phyloP scores from a whole-genome alignment of 2,797 vertebrate species.

The Lithobates pipiens region DNA sequence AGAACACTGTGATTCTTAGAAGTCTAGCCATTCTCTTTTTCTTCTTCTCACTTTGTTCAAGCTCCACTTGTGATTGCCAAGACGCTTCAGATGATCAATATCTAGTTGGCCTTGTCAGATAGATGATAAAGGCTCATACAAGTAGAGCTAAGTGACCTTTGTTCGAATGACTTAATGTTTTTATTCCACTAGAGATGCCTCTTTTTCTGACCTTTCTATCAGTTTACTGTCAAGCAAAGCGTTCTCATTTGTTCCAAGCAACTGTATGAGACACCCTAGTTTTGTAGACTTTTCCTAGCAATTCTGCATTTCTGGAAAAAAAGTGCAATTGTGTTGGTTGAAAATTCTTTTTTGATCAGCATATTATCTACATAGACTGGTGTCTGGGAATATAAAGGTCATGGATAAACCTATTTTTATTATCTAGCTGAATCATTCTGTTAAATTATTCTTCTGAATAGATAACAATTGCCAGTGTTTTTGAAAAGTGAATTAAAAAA shows the following conservation, averaged over 20 bases:
- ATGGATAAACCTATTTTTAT: background rate
- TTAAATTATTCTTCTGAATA: background rate
- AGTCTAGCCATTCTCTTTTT: slow-evolving; percentile 22
- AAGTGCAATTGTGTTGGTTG: background rate
- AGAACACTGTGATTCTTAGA: slow-evolving; percentile 43
- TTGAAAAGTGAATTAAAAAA: background rate
- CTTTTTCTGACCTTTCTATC: slow-evolving; percentile 69
- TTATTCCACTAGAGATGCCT: slow-evolving; percentile 77
- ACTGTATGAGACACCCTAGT: slow-evolving; percentile 32
- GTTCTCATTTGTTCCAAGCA: slow-evolving; percentile 45
- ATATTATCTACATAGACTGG: slow-evolving; percentile 2
- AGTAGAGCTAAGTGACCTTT: slow-evolving; percentile 85
- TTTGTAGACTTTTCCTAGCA: slow-evolving; percentile 21
- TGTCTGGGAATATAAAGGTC: slow-evolving; percentile 26
- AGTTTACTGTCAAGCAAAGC: slow-evolving; percentile 59
- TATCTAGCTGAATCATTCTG: background rate
- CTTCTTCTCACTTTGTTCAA: slow-evolving; percentile 37
- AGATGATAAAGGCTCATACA: slow-evolving; percentile 78
- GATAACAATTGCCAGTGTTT: background rate
- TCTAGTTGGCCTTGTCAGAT: slow-evolving; percentile 79
- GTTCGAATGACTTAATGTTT: slow-evolving; percentile 74
- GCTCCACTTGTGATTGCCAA: slow-evolving; percentile 63
- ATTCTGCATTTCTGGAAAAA: background rate
- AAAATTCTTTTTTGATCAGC: slow-evolving; percentile 7
- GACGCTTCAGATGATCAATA: slow-evolving; percentile 78